Conservation (phyloP, 2,888 invertebrate genomes). For the Apotomis turbidana region DNA sequence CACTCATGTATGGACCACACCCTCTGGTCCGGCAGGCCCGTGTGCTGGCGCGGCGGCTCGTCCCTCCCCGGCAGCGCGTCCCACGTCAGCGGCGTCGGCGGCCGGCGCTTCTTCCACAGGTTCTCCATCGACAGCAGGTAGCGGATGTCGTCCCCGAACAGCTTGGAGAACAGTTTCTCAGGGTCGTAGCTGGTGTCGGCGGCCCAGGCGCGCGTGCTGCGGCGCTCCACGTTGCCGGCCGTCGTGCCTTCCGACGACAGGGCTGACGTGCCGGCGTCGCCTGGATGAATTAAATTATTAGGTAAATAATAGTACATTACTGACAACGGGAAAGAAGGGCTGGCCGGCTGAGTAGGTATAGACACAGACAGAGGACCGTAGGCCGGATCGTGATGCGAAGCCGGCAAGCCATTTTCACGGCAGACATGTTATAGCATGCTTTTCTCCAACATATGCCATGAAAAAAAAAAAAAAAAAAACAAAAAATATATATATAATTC, state of each 20-base stretch:
- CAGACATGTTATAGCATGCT: no score
- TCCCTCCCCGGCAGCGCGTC: constrained; percentile 85
- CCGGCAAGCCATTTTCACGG: no score
- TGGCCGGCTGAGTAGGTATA: no score
- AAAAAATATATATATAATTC: no score
- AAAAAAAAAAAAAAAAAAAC: no score
- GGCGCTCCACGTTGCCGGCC: constrained; percentile 82
- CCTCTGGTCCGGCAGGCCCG: constrained; percentile 88
- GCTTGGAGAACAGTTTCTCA: constrained; percentile 94
- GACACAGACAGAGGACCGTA: no score
- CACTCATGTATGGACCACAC: constrained; percentile 92
- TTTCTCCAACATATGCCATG: no score
- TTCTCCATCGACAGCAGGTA: constrained; percentile 97
- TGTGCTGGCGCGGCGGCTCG: constrained; percentile 67
- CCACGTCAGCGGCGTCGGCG: constrained; percentile 92
- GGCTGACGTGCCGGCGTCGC: constrained; percentile 86
- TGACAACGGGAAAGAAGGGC: no score
- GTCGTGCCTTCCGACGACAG: constrained; percentile 74
- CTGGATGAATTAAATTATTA: constrained; percentile 52
- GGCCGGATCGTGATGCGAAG: no score
- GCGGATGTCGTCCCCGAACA: constrained; percentile 97
- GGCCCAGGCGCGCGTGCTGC: constrained; percentile 95
- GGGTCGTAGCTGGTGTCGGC: constrained; percentile 92
- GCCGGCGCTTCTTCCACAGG: constrained; percentile 95
- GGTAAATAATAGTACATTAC: background rate